Percentiles rank a stretch among this genome's conserved stretches.
Conservation (phyloP, 2,888 invertebrate species). For the Plemyria rubiginata region DNA sequence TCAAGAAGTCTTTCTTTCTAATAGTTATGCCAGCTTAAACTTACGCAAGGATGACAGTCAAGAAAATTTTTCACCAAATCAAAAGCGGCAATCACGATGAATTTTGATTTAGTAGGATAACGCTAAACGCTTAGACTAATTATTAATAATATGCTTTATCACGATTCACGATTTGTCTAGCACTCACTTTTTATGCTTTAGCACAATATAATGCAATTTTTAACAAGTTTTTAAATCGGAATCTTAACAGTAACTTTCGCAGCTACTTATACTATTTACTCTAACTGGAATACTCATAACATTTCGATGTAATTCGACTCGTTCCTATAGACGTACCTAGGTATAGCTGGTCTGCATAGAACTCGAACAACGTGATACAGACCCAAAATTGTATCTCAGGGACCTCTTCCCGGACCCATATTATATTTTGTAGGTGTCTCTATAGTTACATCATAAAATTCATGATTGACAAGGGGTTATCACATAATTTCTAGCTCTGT, state of each 20-base stretch:
- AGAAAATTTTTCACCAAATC: background rate
- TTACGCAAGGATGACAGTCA: background rate
- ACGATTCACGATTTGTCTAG: background rate
- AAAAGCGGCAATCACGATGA: background rate
- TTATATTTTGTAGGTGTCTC: background rate
- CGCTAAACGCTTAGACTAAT: background rate
- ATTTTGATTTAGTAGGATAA: background rate
- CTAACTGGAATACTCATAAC: background rate
- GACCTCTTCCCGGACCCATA: background rate
- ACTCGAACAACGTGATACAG: background rate
- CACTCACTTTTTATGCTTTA: background rate
- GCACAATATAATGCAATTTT: conserved; percentile 1
- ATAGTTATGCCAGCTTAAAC: background rate
- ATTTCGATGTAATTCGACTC: background rate
- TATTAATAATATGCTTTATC: background rate
- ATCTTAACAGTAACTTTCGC: background rate
- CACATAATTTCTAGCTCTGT: no score
- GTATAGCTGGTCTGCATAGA: background rate
- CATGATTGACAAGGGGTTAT: no score
- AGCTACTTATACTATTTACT: background rate
- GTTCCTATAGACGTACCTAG: background rate
- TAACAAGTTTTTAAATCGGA: background rate
- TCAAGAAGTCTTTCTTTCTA: background rate
- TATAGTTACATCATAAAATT: background rate
- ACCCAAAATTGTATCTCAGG: background rate